Percentiles rank a stretch among this genome's conserved stretches.
phyloP scores from a whole-genome alignment of 2,888 invertebrate genomes.

The Cosmia trapezina region DNA sequence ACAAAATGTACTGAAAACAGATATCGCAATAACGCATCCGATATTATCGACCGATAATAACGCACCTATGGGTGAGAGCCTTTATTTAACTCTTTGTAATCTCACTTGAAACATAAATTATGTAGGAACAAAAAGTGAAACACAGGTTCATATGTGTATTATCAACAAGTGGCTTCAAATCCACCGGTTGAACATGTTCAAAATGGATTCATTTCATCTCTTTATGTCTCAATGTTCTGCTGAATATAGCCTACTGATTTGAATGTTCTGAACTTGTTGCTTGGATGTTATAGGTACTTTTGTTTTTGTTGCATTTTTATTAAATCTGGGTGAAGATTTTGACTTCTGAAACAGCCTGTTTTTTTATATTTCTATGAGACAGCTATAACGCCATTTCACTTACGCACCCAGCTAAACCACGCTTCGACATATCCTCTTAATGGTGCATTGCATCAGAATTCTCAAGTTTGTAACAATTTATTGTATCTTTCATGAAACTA shows the following conservation, averaged over 20 bases:
- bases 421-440: no score
- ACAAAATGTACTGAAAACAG: no score
- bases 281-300: neutral
- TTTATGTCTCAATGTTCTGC: constrained; percentile 21
- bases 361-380: no score
- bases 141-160: constrained; percentile 7
- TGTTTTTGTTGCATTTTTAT: neutral
- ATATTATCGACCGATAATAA: no score
- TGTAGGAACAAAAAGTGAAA: constrained; percentile 31
- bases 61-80: no score
- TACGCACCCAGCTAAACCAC: no score
- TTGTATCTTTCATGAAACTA: no score
- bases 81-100: constrained; percentile 20
- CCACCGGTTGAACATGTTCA: constrained; percentile 47
- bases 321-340: neutral
- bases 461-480: no score
- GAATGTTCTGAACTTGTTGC: constrained; percentile 23
- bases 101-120: constrained; percentile 20
- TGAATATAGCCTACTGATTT: constrained; percentile 26
- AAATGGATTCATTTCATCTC: constrained; percentile 22
- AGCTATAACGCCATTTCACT: no score
- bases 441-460: no score
- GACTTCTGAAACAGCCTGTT: neutral
- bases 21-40: no score
- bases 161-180: constrained; percentile 44